Conservation (phyloP, 2,113 vertebrate species). For the Centropus unirufus region DNA sequence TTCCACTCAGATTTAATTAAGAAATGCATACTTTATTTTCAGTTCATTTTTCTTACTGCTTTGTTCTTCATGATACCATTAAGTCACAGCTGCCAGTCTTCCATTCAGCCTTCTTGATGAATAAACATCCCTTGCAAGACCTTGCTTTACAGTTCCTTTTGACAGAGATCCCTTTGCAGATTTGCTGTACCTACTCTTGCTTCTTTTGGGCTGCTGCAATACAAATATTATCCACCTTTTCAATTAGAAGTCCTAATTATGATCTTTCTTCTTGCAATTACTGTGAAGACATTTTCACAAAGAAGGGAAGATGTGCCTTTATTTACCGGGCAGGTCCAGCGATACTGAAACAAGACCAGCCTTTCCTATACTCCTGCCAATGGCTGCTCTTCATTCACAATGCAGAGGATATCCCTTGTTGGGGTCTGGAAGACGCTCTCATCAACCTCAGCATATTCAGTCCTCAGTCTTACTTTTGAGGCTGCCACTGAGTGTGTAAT, state of each 20-base stretch:
- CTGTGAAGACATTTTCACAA: neutral
- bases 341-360: neutral
- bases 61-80: neutral
- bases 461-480: neutral
- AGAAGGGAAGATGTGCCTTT: neutral
- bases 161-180: neutral
- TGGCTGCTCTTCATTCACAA: neutral
- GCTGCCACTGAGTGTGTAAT: neutral
- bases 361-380: neutral
- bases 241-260: neutral
- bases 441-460: neutral
- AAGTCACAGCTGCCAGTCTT: neutral
- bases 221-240: neutral
- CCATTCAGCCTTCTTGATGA: neutral
- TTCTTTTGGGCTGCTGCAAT: neutral
- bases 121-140: neutral
- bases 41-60: constrained; percentile 10
- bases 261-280: neutral
- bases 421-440: neutral
- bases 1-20: neutral
- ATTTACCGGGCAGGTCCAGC: neutral
- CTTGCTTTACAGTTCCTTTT: neutral
- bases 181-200: neutral
- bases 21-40: neutral
- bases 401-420: neutral